A percentile compares a stretch with the other conserved stretches of the same genome.
Conservation (phyloP, 2,888 invertebrate species). For the Ptychoptera contaminata region DNA sequence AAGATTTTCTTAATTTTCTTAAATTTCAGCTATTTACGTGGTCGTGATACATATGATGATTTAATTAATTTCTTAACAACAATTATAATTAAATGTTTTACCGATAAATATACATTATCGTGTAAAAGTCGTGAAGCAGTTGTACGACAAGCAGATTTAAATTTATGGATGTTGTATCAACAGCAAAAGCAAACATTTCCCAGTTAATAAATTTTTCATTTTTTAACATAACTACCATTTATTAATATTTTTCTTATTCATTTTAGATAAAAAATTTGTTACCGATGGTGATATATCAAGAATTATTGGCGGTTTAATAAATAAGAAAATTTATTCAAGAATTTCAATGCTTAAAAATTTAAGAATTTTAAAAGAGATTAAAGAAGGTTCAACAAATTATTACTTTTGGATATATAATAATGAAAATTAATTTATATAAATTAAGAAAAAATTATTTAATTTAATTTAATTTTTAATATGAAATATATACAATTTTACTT, state of each 20-base stretch:
- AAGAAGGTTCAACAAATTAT: constrained; percentile 17
- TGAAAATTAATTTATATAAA: not conserved
- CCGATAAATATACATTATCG: constrained; percentile 19
- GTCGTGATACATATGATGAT: constrained; percentile 18
- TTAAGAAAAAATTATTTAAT: not conserved
- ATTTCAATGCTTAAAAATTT: constrained; percentile 20
- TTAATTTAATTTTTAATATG: not conserved
- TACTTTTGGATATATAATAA: constrained; percentile 17
- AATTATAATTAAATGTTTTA: constrained; percentile 18
- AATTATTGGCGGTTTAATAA: constrained; percentile 17
- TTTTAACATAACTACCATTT: not conserved
- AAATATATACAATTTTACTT: too few relatives aligned
- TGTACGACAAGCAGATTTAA: constrained; percentile 14
- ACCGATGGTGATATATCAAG: constrained; percentile 20
- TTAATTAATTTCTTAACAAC: constrained; percentile 15
- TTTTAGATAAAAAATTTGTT: constrained; percentile 18
- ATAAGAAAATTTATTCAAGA: constrained; percentile 18
- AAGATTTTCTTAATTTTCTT: not conserved
- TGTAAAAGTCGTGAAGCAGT: constrained; percentile 16
- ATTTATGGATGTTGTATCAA: constrained; percentile 19
- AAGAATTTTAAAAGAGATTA: constrained; percentile 17
- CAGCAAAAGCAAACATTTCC: constrained; percentile 10
- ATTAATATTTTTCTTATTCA: not conserved
- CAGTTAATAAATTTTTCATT: too few relatives aligned
- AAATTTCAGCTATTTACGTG: constrained; percentile 17